Percentiles rank a stretch among this genome's conserved stretches.
Conservation (phyloP, 1,140 invertebrate genomes). For the Gyrodactylus salaris region DNA sequence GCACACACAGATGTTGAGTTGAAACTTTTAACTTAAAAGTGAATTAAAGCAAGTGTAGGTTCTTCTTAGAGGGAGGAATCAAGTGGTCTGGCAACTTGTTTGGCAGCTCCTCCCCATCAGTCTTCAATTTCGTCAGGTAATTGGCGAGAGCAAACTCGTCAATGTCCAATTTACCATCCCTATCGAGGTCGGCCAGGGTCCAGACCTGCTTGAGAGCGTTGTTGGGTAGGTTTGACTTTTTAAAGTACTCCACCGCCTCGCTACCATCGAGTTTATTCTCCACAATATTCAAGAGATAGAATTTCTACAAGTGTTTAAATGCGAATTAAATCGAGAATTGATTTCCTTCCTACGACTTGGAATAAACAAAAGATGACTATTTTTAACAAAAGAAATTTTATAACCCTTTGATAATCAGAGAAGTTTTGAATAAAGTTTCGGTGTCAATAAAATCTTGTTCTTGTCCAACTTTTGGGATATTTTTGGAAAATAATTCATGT, state of each 20-base stretch:
- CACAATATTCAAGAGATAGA: neutral
- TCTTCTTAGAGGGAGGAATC: conserved; percentile 4
- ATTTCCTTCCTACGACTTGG: too few species aligned
- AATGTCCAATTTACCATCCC: conserved; percentile 1
- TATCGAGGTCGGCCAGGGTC: conserved; percentile 22
- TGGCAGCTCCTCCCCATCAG: conserved; percentile 1
- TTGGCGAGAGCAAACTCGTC: conserved; percentile 5
- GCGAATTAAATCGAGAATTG: too few species aligned
- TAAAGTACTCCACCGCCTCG: conserved; percentile 69
- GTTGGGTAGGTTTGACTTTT: conserved; percentile 91
- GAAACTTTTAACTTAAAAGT: too few species aligned
- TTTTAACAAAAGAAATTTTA: too few species aligned
- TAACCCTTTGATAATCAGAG: too few species aligned
- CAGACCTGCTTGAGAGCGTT: conserved; percentile 66
- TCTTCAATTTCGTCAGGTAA: neutral
- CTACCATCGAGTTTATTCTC: conserved; percentile 62
- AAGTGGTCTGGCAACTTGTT: conserved; percentile 5
- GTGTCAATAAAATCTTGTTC: too few species aligned
- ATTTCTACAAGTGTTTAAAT: too few species aligned
- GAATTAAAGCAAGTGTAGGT: neutral
- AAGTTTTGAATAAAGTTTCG: too few species aligned
- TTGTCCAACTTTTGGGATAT: too few species aligned
- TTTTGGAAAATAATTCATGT: too few species aligned
- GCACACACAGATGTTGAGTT: too few species aligned
- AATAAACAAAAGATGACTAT: too few species aligned